Evolutionary conservation across 2,888 invertebrate genomes (phyloP), one percentile per base, ranked within the genome.

Genomic region (Cylloceria caligata): DNA sequence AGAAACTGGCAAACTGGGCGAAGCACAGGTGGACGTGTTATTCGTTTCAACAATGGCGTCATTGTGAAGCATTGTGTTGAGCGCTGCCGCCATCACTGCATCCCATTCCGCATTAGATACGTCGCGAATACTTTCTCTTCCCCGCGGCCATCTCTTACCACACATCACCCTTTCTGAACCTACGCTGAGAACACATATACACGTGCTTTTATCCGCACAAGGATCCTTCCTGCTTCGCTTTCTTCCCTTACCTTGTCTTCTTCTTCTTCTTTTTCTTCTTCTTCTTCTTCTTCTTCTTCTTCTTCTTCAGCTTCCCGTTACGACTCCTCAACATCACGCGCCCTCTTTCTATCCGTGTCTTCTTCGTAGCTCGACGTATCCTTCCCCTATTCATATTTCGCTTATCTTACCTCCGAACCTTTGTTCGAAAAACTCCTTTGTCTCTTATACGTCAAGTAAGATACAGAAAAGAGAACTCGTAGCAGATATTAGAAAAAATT

Each of bases 11-110:
- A 68, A 80, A 75, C 16, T 36, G 60, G 42, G n/a, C 85, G 87
- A 88, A 85, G 87, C 88, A 87, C 89, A 88, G 88, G 89, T 89
- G 89, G 87, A 90, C 89, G 88, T 88, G 90, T 90, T 90, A 90
- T 90, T 90, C 90, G 89, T 90, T 87, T 90, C 88, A 89, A 91
- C 90, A 91, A 91, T 90, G 87, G 89, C 90, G 88, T 90, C 90
- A 91, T 91, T 90, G 90, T 87, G 88, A 86, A 86, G 89, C 90
- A 90, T 90, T 90, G 90, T 91, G 88, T 87, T 87, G 88, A 87
- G 86, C 60, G 36, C 64, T 39, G 42, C 55, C 36, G 21, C 52
- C 21, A 24, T 27, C 24, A 27, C 52, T 19, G 39, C 73, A 86
- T 86, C 88, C 89, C 86, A 88, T 88, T 88, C 86, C 85, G 85